A percentile compares a stretch with the other conserved stretches of the same genome.
phyloP scores from a whole-genome alignment of 2,113 vertebrate genomes.

The Rhegmatorhina hoffmannsi region DNA sequence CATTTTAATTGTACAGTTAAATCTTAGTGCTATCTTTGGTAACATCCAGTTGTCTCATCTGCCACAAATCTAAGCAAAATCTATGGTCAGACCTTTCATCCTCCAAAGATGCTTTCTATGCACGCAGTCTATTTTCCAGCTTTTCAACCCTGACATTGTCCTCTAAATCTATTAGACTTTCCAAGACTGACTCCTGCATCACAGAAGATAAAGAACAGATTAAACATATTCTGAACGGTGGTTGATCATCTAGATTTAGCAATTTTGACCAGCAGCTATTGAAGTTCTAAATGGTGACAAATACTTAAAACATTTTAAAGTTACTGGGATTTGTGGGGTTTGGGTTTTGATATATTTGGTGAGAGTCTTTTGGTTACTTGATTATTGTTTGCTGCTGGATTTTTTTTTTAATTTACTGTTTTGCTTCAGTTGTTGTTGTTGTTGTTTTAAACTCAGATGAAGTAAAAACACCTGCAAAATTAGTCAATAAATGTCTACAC shows the following conservation, averaged over 20 bases:
- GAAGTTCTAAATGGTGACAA: neutral
- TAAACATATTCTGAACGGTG: neutral
- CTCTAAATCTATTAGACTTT: neutral
- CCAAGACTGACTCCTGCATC: neutral
- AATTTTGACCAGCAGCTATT: neutral
- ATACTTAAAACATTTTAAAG: neutral
- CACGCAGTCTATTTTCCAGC: fast-evolving
- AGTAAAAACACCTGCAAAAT: neutral
- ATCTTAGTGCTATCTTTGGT: neutral
- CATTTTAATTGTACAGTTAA: neutral
- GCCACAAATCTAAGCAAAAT: neutral
- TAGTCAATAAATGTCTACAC: neutral
- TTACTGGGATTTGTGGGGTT: neutral
- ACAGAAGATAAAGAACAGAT: neutral
- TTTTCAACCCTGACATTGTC: neutral
- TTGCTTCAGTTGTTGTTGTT: neutral
- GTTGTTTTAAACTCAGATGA: neutral
- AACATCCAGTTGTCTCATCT: neutral
- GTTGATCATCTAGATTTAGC: neutral
- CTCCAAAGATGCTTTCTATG: neutral
- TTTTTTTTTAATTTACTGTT: neutral
- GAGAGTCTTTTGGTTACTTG: neutral
- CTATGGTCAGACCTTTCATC: neutral
- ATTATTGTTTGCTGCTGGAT: too few relatives aligned
- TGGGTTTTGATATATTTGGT: neutral